These are phyloP conservation scores for human (Homo sapiens) DNA, from an alignment of 2,113 vertebrate genomes.

Conservation along the genomic window DNA sequence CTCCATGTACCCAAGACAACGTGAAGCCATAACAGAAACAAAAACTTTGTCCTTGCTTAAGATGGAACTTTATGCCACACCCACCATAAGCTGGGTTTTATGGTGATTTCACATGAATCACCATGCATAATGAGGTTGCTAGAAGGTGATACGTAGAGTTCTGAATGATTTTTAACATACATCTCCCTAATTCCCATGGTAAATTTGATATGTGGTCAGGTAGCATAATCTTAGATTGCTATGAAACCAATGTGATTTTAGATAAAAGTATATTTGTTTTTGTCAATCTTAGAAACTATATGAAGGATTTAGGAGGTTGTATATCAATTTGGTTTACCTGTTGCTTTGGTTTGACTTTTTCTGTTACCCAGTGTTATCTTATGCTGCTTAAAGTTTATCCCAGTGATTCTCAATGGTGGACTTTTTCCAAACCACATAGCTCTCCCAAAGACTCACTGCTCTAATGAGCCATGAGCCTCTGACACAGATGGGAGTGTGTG, in stretches of 20 bases:
- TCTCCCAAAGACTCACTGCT: not conserved
- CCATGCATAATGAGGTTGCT: not conserved
- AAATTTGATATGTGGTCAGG: not conserved
- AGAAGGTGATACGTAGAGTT: slow-evolving; percentile 13
- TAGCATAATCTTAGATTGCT: not conserved
- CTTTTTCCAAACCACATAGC: slow-evolving; percentile 50
- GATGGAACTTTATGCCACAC: not conserved
- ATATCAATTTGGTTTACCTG: not conserved
- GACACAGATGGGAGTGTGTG: not conserved
- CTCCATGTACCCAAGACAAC: not conserved
- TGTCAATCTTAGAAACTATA: not conserved
- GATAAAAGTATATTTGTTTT: not conserved
- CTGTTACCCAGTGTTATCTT: not conserved
- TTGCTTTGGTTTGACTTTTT: slow-evolving; percentile 35
- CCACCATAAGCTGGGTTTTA: not conserved
- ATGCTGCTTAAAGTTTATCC: not conserved
- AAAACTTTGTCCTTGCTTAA: not conserved
- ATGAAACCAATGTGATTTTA: not conserved
- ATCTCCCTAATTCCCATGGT: not conserved
- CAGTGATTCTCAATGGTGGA: slow-evolving; percentile 49
- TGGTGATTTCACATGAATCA: not conserved
- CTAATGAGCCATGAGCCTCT: slow-evolving; percentile 60
- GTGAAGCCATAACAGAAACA: not conserved
- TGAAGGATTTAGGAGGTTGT: not conserved
- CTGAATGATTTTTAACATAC: not conserved